Evolutionary conservation across 2,888 invertebrate genomes (phyloP), one percentile per base, ranked within the genome.

Genomic region (Ganaspis brasiliensis): DNA sequence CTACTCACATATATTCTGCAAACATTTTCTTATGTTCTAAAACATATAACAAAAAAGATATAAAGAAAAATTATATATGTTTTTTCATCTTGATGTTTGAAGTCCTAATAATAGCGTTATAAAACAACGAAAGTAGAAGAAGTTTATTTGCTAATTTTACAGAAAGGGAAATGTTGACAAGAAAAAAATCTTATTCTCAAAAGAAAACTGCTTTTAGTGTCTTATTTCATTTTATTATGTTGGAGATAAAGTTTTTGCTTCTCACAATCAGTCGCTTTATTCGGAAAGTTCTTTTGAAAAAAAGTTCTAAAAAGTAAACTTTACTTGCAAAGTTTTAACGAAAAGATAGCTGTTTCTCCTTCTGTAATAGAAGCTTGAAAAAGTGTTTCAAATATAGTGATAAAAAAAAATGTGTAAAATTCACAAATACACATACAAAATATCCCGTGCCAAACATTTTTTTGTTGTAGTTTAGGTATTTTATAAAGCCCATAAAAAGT

Each of bases 201-300:
- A 67, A 45, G 45, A 67, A n/a, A 67, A 67, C 24, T 45, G 40
- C 24, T 67, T 24, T 45, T 6, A 40, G 45, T 67, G 14, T 45
- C 45, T 45, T 40, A 45, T 67, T 67, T 21, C n/a, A 67, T 67
- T 45, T 67, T 67, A 67, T 67, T 24, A 40, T 67, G 67, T 45
- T 63, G 67, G 4, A 45, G 37, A 21, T 67, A 67, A 67, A 67
- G 67, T 67, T 67, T 67, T 52, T 52, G 21, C 45, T 40, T 67
- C 67, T 67, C 24, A 67, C 67, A 67, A 67, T 67, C 67, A 67
- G 67, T 67, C 67, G 45, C n/a, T 67, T 67, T 67, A 67, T 67
- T 67, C 67, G 24, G 45, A 45, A 67, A 67, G 67, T 67, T 45
- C 45, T 67, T 67, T 14, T 24, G 16, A 24, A 24, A 67, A 59